phyloP scores from a whole-genome alignment of 1,140 invertebrate genomes.

The Manduca sexta region DNA sequence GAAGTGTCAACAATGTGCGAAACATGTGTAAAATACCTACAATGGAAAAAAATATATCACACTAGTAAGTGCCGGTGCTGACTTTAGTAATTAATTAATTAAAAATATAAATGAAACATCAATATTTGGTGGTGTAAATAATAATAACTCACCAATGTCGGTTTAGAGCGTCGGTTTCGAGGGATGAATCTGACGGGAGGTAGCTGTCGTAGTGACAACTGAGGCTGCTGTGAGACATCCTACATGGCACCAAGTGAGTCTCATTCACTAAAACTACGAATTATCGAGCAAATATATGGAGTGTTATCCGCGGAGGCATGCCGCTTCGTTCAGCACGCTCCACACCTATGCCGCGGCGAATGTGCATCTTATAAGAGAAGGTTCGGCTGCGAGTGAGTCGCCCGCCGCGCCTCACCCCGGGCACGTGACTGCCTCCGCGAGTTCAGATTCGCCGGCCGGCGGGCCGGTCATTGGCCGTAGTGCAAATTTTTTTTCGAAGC shows the following conservation, averaged over 20 bases:
- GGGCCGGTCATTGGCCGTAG: slow-evolving; percentile 58
- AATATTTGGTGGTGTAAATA: neutral
- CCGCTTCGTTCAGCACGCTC: slow-evolving; percentile 53
- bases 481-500: slow-evolving; percentile 47
- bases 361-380: slow-evolving; percentile 70
- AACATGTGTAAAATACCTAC: no score
- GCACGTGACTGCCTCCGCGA: slow-evolving; percentile 64
- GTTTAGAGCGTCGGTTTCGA: slow-evolving; percentile 66
- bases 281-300: slow-evolving; percentile 32
- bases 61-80: no score
- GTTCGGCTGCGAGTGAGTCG: slow-evolving; percentile 52
- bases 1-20: no score
- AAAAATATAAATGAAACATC: neutral
- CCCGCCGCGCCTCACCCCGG: slow-evolving; percentile 67
- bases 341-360: slow-evolving; percentile 60
- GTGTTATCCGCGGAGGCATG: slow-evolving; percentile 47
- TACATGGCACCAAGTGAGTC: slow-evolving; percentile 59
- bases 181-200: slow-evolving; percentile 61
- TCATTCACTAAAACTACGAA: slow-evolving; percentile 39
- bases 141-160: slow-evolving; percentile 55
- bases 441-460: slow-evolving; percentile 57
- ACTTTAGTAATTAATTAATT: no score
- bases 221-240: slow-evolving; percentile 69
- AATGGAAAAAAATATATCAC: no score
- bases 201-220: slow-evolving; percentile 69